Evolutionary conservation across 1,140 invertebrate genomes (phyloP), one percentile per base, ranked within the genome.

Genomic region (Sweltsa coloradensis): DNA sequence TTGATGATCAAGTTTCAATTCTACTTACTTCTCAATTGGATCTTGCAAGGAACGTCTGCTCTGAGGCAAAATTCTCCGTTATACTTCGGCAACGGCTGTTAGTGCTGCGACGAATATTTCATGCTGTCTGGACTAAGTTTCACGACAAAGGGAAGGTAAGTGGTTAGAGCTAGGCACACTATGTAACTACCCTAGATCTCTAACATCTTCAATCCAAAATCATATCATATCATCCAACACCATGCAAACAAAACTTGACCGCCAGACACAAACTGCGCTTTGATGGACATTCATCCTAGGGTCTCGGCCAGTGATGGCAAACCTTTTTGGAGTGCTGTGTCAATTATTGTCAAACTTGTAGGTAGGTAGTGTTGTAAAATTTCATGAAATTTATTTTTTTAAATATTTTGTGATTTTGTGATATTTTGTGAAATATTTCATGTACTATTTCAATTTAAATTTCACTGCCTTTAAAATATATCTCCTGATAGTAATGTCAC

Each of bases 41-140:
- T 51, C 55, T 78, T 29, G 75, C 72, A 4, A 65, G 67, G 50
- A 63, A 66, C 42, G 66, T 75, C 25, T 72, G 69, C 50, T 63
- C 67, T 13, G 72, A 74, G 41, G 72, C 74, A 2, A 68, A 69
- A 23, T 79, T 78, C 64, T 67, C 71, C 16, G 59, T 65, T 29
- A 58, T 71, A 31, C 58, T 79, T 3, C 65, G 71, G 51, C 73
- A 77, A 57, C 57, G 76, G 45, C 59, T 79, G 40, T 60, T 75
- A 14, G 65, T 81, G 16, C 57, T 79, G n/a, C 72, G 75, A 53
- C 58, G 77, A 47, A 74, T 79, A 41, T 73, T 76, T 57, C 65
- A 75, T 63, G 75, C 76, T 2, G 55, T 78, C 4, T 66, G 70
- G 27, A 62, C 55, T 22, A 73, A 69, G 56, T 77, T 73, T 59